Evolutionary conservation across 1,140 invertebrate genomes (phyloP), one percentile per base, ranked within the genome.

Genomic region (Drosophila mauritiana): DNA sequence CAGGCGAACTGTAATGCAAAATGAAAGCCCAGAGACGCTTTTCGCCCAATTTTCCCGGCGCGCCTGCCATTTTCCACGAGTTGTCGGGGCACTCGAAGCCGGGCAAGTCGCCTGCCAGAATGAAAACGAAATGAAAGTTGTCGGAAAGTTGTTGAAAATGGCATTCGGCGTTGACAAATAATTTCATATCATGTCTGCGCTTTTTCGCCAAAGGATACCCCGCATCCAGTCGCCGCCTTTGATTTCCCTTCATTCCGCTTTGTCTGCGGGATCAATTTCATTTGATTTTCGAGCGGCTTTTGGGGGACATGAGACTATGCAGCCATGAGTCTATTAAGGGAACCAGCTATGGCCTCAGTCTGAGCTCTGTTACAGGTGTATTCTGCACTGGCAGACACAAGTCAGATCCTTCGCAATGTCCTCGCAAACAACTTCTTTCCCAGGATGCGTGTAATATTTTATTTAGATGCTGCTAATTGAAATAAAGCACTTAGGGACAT

Each of bases 111-210:
- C 53, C 45, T 65, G 73, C 48, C 78, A 58, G 68, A 75, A 74
- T 58, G 63, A 78, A 86, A 86, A 73, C 69, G 77, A 85, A 84
- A 84, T 88, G 80, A 88, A 88, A 89, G 31, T 88, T 84, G 80
- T 88, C 67, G 64, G 72, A 89, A 90, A 89, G 85, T 90, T 89
- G 84, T 80, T 89, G 84, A 88, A 89, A 88, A 89, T 78, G 77
- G 80, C 77, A 86, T 89, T 89, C 78, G 77, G 72, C 84, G 84
- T 89, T 89, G 84, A 89, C 84, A 89, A 89, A 89, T 89, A 89
- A 88, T 90, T 89, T 89, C 85, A 89, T 89, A 89, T 85, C 85
- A 89, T 90, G 85, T 90, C 73, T 78, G 63, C 55, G 74, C 65
- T 56, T 64, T 70, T 62, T 49, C 52, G 76, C 52, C 74, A 61